Percentiles rank a stretch among this genome's conserved stretches.
Conservation (phyloP, 2,113 vertebrate species). For the Laticauda laticaudata region DNA sequence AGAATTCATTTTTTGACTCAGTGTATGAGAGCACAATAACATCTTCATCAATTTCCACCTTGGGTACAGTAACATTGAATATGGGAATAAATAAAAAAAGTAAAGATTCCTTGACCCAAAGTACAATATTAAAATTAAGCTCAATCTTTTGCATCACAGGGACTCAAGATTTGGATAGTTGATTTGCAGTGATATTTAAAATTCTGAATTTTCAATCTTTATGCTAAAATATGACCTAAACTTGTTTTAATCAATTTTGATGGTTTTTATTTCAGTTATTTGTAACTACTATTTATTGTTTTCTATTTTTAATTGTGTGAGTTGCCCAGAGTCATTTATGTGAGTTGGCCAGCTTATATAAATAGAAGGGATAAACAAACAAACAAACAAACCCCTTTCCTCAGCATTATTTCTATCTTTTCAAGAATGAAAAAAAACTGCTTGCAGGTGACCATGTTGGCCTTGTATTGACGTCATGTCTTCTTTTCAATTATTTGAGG, state of each 20-base stretch:
- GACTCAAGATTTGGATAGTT: constrained; percentile 31
- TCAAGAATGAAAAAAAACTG: constrained; percentile 20
- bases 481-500: constrained; percentile 12
- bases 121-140: constrained; percentile 45
- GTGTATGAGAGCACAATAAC: neutral
- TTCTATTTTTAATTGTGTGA: neutral
- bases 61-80: constrained; percentile 50
- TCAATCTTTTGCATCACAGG: constrained; percentile 56
- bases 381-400: neutral
- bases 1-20: neutral
- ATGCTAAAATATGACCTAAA: neutral
- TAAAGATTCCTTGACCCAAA: constrained; percentile 55
- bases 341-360: neutral
- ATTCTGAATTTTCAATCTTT: neutral
- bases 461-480: constrained; percentile 8
- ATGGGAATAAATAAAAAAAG: constrained; percentile 56
- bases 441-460: neutral
- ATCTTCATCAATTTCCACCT: constrained; percentile 44
- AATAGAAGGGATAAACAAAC: neutral
- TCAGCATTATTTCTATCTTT: constrained; percentile 19
- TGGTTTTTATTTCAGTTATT: neutral
- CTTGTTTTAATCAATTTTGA: neutral
- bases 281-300: neutral
- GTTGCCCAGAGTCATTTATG: neutral
- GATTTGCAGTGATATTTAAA: constrained; percentile 18